Conservation (phyloP, 2,113 vertebrate genomes). For the Blennius ocellaris region DNA sequence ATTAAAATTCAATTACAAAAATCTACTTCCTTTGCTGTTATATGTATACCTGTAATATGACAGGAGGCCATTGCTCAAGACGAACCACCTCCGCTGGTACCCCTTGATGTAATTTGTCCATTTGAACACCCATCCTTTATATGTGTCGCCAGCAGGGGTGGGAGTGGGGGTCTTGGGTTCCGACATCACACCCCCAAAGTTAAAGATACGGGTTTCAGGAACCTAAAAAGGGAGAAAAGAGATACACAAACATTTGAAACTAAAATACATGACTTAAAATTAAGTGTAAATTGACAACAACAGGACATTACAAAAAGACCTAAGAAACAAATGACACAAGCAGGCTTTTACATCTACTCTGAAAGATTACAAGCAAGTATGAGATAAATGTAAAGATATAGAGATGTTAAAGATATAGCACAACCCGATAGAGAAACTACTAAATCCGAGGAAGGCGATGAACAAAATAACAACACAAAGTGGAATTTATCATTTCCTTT, state of each 20-base stretch:
- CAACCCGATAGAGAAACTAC: too few species aligned
- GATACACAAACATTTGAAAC: background rate
- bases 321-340: background rate
- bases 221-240: conserved; percentile 27
- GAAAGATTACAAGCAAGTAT: too few species aligned
- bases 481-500: too few species aligned
- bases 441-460: too few species aligned
- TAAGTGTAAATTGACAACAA: too few species aligned
- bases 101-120: conserved; percentile 97
- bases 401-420: too few species aligned
- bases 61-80: conserved; percentile 92
- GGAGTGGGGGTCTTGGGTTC: conserved; percentile 83
- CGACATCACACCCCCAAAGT: conserved; percentile 81
- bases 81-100: conserved; percentile 94
- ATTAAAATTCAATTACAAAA: too few species aligned
- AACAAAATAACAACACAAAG: too few species aligned
- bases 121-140: conserved; percentile 93
- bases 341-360: too few species aligned
- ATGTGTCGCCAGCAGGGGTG: conserved; percentile 81
- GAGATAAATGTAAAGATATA: too few species aligned
- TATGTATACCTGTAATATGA: conserved; percentile 89
- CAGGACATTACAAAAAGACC: too few species aligned
- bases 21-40: too few species aligned
- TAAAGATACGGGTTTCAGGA: conserved; percentile 36
- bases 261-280: background rate